Evolutionary conservation across 2,113 vertebrate genomes (phyloP).

Genomic region (Saccopteryx bilineata): DNA sequence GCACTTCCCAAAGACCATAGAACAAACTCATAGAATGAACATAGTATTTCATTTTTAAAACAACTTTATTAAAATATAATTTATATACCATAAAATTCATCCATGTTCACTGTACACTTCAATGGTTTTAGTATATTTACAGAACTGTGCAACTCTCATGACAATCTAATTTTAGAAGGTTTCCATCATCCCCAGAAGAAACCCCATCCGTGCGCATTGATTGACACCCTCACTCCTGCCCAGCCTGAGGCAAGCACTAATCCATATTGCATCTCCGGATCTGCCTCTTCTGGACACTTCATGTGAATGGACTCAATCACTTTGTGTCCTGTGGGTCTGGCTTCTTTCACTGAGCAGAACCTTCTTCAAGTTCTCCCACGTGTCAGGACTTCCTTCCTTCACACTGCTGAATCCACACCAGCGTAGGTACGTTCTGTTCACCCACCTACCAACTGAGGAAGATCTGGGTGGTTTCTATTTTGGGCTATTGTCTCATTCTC

Average conservation of each 20-base stretch:
- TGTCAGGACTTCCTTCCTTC: neutral
- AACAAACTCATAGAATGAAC: neutral
- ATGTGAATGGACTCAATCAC: fast-evolving
- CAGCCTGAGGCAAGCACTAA: no score
- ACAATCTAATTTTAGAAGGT: neutral
- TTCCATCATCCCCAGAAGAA: neutral
- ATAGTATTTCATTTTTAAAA: neutral
- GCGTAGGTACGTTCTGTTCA: neutral
- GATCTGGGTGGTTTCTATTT: neutral
- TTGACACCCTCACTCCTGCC: fast-evolving
- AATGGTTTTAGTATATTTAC: neutral
- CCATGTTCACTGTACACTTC: neutral
- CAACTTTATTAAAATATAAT: neutral
- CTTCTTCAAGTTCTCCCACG: neutral
- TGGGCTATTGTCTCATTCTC: neutral
- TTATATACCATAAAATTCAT: neutral
- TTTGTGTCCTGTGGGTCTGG: neutral
- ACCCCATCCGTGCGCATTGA: neutral
- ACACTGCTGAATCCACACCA: no score
- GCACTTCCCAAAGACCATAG: neutral
- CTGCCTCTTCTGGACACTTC: neutral
- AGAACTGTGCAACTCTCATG: neutral
- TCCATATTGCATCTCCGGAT: neutral
- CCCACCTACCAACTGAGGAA: neutral
- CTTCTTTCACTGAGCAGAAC: neutral